phyloP scores from a whole-genome alignment of 2,113 vertebrate species.

The Toxostoma redivivum region DNA sequence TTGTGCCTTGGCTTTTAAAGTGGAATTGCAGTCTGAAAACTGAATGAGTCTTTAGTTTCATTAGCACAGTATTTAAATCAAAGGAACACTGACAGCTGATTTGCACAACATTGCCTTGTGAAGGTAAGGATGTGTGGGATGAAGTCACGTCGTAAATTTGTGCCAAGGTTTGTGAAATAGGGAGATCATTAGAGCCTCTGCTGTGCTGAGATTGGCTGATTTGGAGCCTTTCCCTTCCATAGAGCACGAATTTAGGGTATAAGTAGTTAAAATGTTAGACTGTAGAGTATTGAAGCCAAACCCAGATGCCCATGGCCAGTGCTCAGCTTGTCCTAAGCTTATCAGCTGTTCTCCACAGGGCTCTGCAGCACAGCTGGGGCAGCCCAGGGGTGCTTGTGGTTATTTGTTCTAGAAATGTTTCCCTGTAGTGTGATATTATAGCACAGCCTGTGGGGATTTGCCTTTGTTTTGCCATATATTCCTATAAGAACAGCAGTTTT shows the following conservation, averaged over 20 bases:
- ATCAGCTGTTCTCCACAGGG: not conserved
- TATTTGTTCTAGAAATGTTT: not conserved
- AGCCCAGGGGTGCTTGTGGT: not conserved
- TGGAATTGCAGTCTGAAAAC: not conserved
- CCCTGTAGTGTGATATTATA: not conserved
- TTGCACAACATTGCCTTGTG: not conserved
- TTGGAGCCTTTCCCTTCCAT: not conserved
- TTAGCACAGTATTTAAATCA: not conserved
- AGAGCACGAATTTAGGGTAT: not conserved
- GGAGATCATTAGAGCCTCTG: not conserved
- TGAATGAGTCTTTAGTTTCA: not conserved
- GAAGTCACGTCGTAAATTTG: rapidly evolving
- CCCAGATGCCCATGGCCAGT: not conserved
- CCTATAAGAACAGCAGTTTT: not conserved
- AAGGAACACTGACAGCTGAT: not conserved
- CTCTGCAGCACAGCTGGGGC: not conserved
- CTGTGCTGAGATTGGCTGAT: not conserved
- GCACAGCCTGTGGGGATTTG: not conserved
- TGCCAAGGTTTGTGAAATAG: not conserved
- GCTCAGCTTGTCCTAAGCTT: not conserved
- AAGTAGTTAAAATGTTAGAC: not conserved
- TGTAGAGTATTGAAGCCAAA: not conserved
- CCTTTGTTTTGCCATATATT: not conserved
- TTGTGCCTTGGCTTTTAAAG: not conserved
- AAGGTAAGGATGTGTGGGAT: not conserved